Base-by-base conservation (phyloP, 1,140 invertebrate species). In the Myzus persicae region DNA sequence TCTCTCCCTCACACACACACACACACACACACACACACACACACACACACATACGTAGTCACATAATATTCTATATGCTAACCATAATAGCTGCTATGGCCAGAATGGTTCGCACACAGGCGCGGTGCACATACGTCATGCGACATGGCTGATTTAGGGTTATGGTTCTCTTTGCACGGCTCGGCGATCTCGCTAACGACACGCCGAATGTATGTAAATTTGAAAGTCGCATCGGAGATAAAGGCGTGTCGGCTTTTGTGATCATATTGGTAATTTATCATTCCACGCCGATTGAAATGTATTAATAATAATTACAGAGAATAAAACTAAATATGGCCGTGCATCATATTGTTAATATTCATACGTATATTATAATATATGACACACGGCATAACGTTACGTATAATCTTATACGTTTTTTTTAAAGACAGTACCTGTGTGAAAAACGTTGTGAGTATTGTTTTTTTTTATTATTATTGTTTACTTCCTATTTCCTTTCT, bases 121-220 rank as follows among this genome's bases (percentile, higher is more conserved):
- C 20, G 48, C 18, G 20, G 48, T 46, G 40, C 90, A 81, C 90
- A 81, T 42, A 48, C 36, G 42, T 51, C 48, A 54, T 54, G n/a
- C 67, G 44, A 92, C 90, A n/a, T 26, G 67, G n/a, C 76, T 92
- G 91, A 92, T 92, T 92, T 92, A 92, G 91, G 91, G 91, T 82
- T 92, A 81, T 48, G 91, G 59, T 92, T n/a, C 44, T 81, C 0
- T 92, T 82, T 81, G 91, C 67, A 92, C 91, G 91, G 91, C 42
- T 92, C 91, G 91, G 22, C 76, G 91, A 81, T 82, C 44, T 11
- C 67, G 76, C n/a, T 92, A 92, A 92, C 91, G 91, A 92, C 26
- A 51, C 20, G 51, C 44, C 44, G 67, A 38, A 18, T 76, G 20
- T 82, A 82, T 92, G 76, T 40, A 82, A 82, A 48, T 92, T 31